Evolutionary conservation across 2,888 invertebrate species (phyloP).

Genomic region (Mesorhabditis belari): DNA sequence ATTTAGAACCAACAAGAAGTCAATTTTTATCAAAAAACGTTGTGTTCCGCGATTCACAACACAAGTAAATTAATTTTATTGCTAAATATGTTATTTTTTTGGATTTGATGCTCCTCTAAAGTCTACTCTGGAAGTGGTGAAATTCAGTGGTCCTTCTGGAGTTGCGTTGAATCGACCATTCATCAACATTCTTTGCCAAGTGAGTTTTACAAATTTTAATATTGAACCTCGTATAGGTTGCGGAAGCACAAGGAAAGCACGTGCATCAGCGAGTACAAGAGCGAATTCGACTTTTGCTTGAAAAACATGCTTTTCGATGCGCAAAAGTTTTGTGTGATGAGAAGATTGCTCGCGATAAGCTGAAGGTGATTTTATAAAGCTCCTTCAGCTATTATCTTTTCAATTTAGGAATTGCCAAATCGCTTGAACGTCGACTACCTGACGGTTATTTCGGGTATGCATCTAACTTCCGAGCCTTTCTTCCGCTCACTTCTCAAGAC

Average conservation of each 20-base stretch:
- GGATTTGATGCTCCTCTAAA: constrained; percentile 4
- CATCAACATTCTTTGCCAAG: constrained; percentile 51
- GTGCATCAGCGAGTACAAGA: not conserved
- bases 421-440: constrained; percentile 7
- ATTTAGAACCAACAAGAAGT: too few species aligned
- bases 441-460: not conserved
- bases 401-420: constrained; percentile 5
- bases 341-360: not conserved
- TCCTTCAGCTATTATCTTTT: too few species aligned
- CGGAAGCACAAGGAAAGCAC: not conserved
- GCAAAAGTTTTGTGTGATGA: not conserved
- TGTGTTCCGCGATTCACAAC: not conserved
- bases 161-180: constrained; percentile 52
- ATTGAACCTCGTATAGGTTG: not conserved
- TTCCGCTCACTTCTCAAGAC: constrained; percentile 8
- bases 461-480: constrained; percentile 12
- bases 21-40: too few species aligned
- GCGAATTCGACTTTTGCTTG: not conserved
- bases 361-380: too few species aligned
- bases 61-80: not conserved
- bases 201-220: constrained; percentile 5
- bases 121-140: constrained; percentile 42
- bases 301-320: not conserved
- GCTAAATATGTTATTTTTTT: not conserved
- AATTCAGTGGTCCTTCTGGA: constrained; percentile 33